Evolutionary conservation across 2,113 vertebrate species (phyloP).

Genomic region (Menidia beryllina): DNA sequence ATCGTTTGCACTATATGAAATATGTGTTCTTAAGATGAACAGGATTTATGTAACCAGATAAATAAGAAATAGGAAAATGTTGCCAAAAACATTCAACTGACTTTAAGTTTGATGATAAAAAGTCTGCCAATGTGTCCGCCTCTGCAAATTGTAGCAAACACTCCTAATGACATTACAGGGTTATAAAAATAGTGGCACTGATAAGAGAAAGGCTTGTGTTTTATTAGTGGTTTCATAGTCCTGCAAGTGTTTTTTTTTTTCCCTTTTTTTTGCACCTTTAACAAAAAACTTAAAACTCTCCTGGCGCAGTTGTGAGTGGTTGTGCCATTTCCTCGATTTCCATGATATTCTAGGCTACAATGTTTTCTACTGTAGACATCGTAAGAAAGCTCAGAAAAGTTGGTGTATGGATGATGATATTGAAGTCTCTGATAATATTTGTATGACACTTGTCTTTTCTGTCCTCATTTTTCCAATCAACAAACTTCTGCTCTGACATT

Average conservation of each 20-base stretch:
- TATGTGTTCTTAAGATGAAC: constrained; percentile 68
- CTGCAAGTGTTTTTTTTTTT: constrained; percentile 66
- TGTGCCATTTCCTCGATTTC: constrained; percentile 54
- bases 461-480: neutral
- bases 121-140: constrained; percentile 66
- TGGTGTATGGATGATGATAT: neutral
- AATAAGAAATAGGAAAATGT: constrained; percentile 56
- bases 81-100: constrained; percentile 62
- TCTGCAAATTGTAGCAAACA: constrained; percentile 64
- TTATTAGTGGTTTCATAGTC: constrained; percentile 50
- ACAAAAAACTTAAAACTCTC: constrained; percentile 50
- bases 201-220: constrained; percentile 70
- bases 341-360: constrained; percentile 33
- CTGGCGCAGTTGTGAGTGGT: constrained; percentile 42
- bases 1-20: constrained; percentile 73
- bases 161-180: constrained; percentile 67
- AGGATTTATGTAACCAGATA: constrained; percentile 75
- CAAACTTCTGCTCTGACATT: constrained; percentile 2
- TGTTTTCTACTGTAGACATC: constrained; percentile 5
- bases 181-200: constrained; percentile 76
- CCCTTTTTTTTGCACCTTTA: constrained; percentile 44
- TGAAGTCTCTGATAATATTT: constrained; percentile 14
- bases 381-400: no score
- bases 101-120: constrained; percentile 67
- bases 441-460: constrained; percentile 15